Conservation (phyloP, 2,888 invertebrate species). For the Tinea trinotella region DNA sequence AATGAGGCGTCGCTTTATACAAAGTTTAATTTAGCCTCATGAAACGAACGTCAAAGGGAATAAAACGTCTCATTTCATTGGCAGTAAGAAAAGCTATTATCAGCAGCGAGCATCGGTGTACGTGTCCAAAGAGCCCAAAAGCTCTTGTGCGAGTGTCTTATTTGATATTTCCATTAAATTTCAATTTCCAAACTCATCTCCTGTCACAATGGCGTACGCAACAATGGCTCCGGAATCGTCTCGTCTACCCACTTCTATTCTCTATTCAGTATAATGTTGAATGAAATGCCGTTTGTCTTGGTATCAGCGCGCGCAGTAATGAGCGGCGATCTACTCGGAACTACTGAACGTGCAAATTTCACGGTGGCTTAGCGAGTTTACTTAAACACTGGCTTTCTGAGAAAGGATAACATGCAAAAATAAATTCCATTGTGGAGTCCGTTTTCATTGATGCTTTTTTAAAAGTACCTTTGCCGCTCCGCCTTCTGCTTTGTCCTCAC, state of each 20-base stretch:
- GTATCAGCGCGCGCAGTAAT: constrained; percentile 22
- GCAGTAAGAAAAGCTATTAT: constrained; percentile 40
- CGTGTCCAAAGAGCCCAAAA: constrained; percentile 31
- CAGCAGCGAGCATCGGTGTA: constrained; percentile 29
- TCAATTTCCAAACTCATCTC: constrained; percentile 55
- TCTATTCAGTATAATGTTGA: constrained; percentile 23
- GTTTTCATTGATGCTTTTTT: constrained; percentile 50
- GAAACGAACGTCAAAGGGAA: constrained; percentile 30
- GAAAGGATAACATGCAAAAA: constrained; percentile 21
- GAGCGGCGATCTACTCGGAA: neutral
- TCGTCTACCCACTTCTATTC: constrained; percentile 28
- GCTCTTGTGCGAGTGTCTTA: constrained; percentile 29
- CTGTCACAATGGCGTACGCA: constrained; percentile 31
- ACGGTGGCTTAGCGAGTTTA: constrained; percentile 7
- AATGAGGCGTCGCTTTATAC: constrained; percentile 21
- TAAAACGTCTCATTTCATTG: constrained; percentile 34
- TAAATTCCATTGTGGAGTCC: constrained; percentile 35
- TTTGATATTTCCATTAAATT: constrained; percentile 59
- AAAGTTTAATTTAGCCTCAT: constrained; percentile 38
- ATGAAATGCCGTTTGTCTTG: constrained; percentile 24
- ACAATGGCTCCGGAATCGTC: constrained; percentile 23
- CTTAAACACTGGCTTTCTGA: neutral
- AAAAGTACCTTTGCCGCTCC: constrained; percentile 28
- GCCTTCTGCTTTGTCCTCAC: constrained; percentile 43
- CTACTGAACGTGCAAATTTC: constrained; percentile 16